Base-by-base conservation (phyloP, 1,140 invertebrate species). In the Adoxophyes honmai region DNA sequence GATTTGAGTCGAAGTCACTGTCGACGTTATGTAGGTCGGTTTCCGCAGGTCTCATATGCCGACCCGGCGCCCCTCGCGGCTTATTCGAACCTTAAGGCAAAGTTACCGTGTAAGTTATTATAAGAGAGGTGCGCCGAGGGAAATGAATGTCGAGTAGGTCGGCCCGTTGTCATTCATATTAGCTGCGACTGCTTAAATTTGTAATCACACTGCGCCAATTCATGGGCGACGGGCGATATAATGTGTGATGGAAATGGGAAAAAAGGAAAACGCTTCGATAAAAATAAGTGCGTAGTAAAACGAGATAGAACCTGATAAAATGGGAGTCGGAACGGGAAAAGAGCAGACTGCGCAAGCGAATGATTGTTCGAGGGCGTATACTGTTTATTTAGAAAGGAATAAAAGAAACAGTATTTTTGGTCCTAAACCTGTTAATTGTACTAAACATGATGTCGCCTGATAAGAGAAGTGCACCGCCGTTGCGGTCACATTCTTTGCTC, bases 101-200 rank as follows among this genome's bases (percentile, higher is more conserved):
- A 82, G 81, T 80, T 78, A 64, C 77, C 71, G 70, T 75, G 76
- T 86, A 88, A 86, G 81, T 88, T 88, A 88, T 88, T 86, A 88
- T 88, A 88, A 84, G 86, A 86, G 82, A 86, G 79, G 81, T 80
- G 83, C 82, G 81, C 78, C 86, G 55, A 59, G 86, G 86, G 86
- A 88, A 88, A 88, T 88, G 83, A 86, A 88, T 88, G 81, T 86
- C 78, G 86, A 88, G 81, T 86, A 80, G 81, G 73, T 81, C 73
- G 75, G 71, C 77, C 74, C 85, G 80, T 83, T 85, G 83, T 88
- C 85, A 88, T 86, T 86, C 86, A 88, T 88, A 88, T 88, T 86
- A 88, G 81, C 82, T 76, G 76, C 75, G 75, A 78, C 73, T 78
- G 78, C 73, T 79, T 88, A 86, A 88, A 88, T 88, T 88, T 71